Conservation (phyloP, 2,797 vertebrate genomes). For the Spea hammondii region DNA sequence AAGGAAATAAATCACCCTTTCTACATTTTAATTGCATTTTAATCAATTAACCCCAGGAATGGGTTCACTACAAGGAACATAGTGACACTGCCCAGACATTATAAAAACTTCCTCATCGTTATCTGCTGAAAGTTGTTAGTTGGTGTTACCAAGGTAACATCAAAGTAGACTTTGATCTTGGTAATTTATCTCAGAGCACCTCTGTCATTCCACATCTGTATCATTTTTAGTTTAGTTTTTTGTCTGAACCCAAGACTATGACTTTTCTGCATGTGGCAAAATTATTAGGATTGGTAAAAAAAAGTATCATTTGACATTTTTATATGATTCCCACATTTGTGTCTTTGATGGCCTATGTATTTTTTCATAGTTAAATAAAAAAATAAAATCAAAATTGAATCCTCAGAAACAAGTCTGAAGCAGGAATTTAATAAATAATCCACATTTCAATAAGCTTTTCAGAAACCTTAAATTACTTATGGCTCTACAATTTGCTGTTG, state of each 20-base stretch:
- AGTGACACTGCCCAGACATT: constrained; percentile 1
- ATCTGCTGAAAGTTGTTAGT: constrained; percentile 3
- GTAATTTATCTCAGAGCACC: constrained; percentile 7
- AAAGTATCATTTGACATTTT: not conserved
- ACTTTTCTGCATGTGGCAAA: not conserved
- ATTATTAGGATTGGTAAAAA: constrained; percentile 3
- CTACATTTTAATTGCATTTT: constrained; percentile 13
- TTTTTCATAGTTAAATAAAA: no score
- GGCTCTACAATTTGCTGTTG: no score
- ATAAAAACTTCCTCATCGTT: constrained; percentile 20
- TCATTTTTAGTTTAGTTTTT: not conserved
- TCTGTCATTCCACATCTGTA: not conserved
- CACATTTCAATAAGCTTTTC: no score
- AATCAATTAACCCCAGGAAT: constrained; percentile 1
- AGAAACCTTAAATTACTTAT: no score
- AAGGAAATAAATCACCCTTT: not conserved
- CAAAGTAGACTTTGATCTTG: constrained; percentile 10
- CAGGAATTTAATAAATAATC: no score
- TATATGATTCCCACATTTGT: no score
- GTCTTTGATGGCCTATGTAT: no score
- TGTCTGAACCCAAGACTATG: constrained; percentile 5
- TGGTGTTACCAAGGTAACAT: constrained; percentile 22
- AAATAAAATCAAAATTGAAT: no score
- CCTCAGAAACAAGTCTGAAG: no score
- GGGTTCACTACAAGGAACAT: not conserved